Evolutionary conservation across 2,113 vertebrate species (phyloP).

Genomic region (Romanogobio albipinnatus): DNA sequence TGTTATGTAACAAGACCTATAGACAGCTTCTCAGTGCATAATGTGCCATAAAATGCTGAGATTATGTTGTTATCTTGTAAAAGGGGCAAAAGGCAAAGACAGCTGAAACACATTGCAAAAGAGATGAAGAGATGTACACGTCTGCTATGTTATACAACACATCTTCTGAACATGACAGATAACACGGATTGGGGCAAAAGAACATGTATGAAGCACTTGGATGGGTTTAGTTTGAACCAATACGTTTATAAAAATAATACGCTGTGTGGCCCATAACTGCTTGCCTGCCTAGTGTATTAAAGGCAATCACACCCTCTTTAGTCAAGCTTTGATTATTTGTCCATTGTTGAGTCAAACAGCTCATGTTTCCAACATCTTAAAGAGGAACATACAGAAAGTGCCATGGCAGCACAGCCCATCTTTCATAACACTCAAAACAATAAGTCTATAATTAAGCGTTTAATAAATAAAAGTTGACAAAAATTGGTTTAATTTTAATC

Average conservation of each 20-base stretch:
- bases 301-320: constrained; percentile 58
- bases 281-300: constrained; percentile 61
- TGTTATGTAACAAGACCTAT: constrained; percentile 9
- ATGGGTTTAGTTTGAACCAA: not conserved
- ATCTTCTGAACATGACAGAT: constrained; percentile 15
- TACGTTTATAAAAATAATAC: not conserved
- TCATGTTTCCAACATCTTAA: constrained; percentile 66
- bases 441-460: not conserved
- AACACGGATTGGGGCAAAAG: not conserved
- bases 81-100: constrained; percentile 55
- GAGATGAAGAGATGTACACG: constrained; percentile 3
- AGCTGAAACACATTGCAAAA: constrained; percentile 29
- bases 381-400: constrained; percentile 29
- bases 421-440: not conserved
- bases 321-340: constrained; percentile 60
- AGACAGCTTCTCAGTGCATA: constrained; percentile 13
- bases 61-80: constrained; percentile 48
- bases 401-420: not conserved
- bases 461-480: not conserved
- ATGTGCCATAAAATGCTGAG: constrained; percentile 54
- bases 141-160: constrained; percentile 29
- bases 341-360: constrained; percentile 67
- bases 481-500: not conserved
- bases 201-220: not conserved
- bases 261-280: not conserved